Evolutionary conservation across 2,888 invertebrate genomes (phyloP), one percentile per base, ranked within the genome.

Genomic region (Rhingia campestris): DNA sequence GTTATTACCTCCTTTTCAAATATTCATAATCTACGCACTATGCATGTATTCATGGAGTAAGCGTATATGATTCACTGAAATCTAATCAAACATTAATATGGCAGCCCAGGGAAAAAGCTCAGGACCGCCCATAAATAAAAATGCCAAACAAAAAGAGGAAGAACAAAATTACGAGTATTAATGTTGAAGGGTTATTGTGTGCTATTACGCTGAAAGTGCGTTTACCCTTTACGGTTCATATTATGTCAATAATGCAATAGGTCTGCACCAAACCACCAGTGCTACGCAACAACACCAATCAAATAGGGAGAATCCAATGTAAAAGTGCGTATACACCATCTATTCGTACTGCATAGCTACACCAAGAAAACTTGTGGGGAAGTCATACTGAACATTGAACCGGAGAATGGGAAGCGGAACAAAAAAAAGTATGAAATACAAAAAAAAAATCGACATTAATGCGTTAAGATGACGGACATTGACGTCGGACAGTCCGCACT

Each of bases 391-490:
- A 67, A 45, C 51, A 67, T 39, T 54, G 54, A 14, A 9, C 4
- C 22, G 32, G 9, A 9, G 37, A 30, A 69, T 30, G 49, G 49
- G 49, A 45, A 69, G 22, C 45, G 6, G 22, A 43, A 32, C 6
- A 43, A 59, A 41, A 54, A 0, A n/a, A 41, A 10, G 0, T 3
- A 39, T 22, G 22, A 22, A 22, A 22, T 22, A 22, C 7, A 33
- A 53, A 37, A 39, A 7, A 10, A 54, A 45, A 59, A 67, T 39
- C 59, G 53, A 67, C 67, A 61, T 69, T 67, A 76, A 69, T 76
- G 76, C 76, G 59, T 67, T 37, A 76, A 76, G 76, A 69, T 76
- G 76, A 76, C 67, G 59, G 67, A 69, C 76, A 61, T 61, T 76
- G 76, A 76, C 76, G 76, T 76, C 53, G 67, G 51, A 72, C 43